phyloP scores from a whole-genome alignment of 2,113 vertebrate species.

The Hippocampus abdominalis region DNA sequence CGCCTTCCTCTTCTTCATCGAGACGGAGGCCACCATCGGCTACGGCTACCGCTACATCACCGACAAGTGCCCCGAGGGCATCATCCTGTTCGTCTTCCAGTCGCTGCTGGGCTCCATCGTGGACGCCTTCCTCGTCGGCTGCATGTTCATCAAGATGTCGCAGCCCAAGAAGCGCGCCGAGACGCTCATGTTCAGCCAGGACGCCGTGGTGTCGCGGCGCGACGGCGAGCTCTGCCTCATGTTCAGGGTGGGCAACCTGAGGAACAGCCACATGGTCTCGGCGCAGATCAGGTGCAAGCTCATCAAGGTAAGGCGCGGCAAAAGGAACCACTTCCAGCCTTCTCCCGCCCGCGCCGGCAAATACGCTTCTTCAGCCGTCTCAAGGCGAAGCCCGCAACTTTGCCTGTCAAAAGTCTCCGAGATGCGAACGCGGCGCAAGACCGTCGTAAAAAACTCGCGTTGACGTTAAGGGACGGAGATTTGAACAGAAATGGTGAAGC shows the following conservation, averaged over 20 bases:
- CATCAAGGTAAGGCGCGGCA: constrained; percentile 71
- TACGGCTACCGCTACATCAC: constrained; percentile 86
- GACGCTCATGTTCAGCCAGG: constrained; percentile 86
- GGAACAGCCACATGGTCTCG: constrained; percentile 90
- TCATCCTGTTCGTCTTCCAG: constrained; percentile 86
- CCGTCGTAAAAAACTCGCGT: too few species aligned
- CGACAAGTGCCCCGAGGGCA: constrained; percentile 84
- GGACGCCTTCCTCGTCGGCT: constrained; percentile 86
- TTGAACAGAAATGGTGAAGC: too few species aligned
- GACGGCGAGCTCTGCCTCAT: constrained; percentile 86
- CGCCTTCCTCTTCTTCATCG: constrained; percentile 86
- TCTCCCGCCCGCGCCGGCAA: too few species aligned
- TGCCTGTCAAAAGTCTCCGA: too few species aligned
- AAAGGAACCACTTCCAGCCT: neutral
- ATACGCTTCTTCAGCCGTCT: too few species aligned
- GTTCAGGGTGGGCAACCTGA: constrained; percentile 86
- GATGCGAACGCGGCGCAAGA: too few species aligned
- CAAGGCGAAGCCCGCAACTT: too few species aligned
- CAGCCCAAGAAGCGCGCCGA: constrained; percentile 88
- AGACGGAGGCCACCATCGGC: constrained; percentile 86
- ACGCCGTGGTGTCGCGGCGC: constrained; percentile 81
- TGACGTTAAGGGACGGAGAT: too few species aligned
- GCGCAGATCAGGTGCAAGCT: constrained; percentile 90
- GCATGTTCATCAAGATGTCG: constrained; percentile 93
- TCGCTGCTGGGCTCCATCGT: constrained; percentile 85